Evolutionary conservation across 2,888 invertebrate genomes (phyloP), one percentile per base, ranked within the genome.

Genomic region (Mesorhabditis belari): DNA sequence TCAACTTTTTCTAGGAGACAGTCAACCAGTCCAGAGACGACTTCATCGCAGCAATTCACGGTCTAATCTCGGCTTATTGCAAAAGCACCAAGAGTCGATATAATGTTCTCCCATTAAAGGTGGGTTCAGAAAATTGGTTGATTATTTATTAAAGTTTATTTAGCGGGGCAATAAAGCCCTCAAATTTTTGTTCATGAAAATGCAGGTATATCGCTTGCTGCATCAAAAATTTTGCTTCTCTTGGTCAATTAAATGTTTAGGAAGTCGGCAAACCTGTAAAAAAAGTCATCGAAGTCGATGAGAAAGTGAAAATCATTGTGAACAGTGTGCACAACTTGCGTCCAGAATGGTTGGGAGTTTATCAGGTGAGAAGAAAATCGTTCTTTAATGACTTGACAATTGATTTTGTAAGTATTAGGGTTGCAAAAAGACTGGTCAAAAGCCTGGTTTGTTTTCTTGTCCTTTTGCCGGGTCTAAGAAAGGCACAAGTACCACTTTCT

Each of bases 291-390:
- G 67, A 70, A 4, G 65, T 77, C 9, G 73, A 69, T 53, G 83
- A 83, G 55, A 77, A 72, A 44, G 71, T 83, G 57, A 77, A 82
- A 56, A 73, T 83, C 3, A 80, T 82, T 62, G 74, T 84, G 12
- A 82, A 83, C 50, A 81, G 77, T 1, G 28, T 79, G 5, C 79
- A 80, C 62, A 79, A 77, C 24, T 23, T 80, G 25, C 76, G 77
- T 0, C 62, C 65, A 2, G 60, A 66, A 5, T 80, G 80, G 80
- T 50, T 59, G 4, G 12, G 49, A 61, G 60, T 19, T 55, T 24
- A 26, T 27, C 12, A 53, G 55, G 17, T 35, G n/a, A 73, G 63
- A 53, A 57, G 61, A 12, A 4, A 60, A 26, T 51, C 55, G 17
- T 35, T 35, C 35, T 17, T 12, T 35, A 35, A 12, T n/a, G n/a